These are phyloP conservation scores for Mormyrus lacerda DNA, from an alignment of 2,113 vertebrate species.

Conservation along the genomic window DNA sequence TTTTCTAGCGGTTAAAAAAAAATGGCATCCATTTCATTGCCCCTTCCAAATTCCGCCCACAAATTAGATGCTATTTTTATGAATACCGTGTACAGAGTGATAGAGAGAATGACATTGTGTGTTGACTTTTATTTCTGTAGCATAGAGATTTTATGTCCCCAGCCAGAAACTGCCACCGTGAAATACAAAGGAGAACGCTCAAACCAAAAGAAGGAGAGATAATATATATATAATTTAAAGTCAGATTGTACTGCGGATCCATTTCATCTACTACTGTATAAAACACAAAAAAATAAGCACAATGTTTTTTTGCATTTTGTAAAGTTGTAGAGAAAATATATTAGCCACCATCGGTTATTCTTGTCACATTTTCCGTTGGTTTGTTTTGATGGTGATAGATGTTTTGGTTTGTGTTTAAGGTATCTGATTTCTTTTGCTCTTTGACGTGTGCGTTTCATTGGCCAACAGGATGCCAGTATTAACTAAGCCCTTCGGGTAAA, in stretches of 20 bases:
- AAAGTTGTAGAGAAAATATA: slow-evolving; percentile 44
- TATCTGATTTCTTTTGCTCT: slow-evolving; percentile 45
- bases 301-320: slow-evolving; percentile 47
- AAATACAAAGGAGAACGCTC: slow-evolving; percentile 31
- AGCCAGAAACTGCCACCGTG: slow-evolving; percentile 52
- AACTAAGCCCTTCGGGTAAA: slow-evolving; percentile 30
- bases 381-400: slow-evolving; percentile 46
- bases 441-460: slow-evolving; percentile 36
- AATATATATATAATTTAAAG: neutral
- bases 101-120: slow-evolving; percentile 41
- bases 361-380: slow-evolving; percentile 39
- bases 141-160: slow-evolving; percentile 35
- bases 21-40: slow-evolving; percentile 24
- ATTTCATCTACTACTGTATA: slow-evolving; percentile 30
- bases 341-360: slow-evolving; percentile 49
- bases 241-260: slow-evolving; percentile 10
- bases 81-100: slow-evolving; percentile 35
- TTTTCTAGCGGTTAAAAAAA: slow-evolving; percentile 11
- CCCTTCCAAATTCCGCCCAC: neutral
- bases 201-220: neutral
- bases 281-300: slow-evolving; percentile 51
- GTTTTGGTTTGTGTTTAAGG: slow-evolving; percentile 48
- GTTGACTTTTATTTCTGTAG: slow-evolving; percentile 32
- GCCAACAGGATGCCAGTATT: slow-evolving; percentile 49
- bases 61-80: slow-evolving; percentile 30